Conservation (phyloP, 2,113 vertebrate species). For the Tragelaphus buxtoni region DNA sequence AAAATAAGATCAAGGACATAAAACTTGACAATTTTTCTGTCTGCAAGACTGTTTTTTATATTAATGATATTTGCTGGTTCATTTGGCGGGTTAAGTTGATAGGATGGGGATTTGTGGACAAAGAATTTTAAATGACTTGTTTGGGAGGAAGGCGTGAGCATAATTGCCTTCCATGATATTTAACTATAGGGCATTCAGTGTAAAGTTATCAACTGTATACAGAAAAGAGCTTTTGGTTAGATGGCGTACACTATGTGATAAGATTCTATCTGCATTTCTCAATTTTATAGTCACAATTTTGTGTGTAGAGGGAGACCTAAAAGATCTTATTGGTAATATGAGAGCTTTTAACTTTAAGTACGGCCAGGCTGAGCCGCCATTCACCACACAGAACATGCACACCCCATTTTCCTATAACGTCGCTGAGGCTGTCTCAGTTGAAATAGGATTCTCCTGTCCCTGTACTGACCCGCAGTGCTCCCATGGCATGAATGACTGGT, state of each 20-base stretch:
- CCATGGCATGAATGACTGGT: not conserved
- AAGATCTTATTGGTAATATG: not conserved
- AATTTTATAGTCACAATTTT: not conserved
- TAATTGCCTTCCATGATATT: not conserved
- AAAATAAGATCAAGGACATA: not conserved
- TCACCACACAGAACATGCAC: not conserved
- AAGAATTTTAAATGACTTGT: not conserved
- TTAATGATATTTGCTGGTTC: not conserved
- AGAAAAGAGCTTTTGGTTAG: not conserved
- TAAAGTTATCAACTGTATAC: not conserved
- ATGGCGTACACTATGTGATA: not conserved
- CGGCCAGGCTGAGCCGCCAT: not conserved
- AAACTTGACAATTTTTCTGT: not conserved
- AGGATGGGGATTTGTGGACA: not conserved
- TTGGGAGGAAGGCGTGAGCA: not conserved
- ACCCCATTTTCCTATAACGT: not conserved
- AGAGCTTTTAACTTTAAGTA: not conserved
- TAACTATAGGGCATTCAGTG: not conserved
- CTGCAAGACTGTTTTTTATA: not conserved
- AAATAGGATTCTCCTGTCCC: not conserved
- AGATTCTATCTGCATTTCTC: not conserved
- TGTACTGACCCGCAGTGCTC: accelerated
- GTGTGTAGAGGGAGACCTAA: not conserved
- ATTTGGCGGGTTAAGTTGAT: not conserved
- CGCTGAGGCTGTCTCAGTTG: not conserved